These are phyloP conservation scores for Syngnathus typhle DNA, from an alignment of 2,113 vertebrate species.

Conservation along the genomic window DNA sequence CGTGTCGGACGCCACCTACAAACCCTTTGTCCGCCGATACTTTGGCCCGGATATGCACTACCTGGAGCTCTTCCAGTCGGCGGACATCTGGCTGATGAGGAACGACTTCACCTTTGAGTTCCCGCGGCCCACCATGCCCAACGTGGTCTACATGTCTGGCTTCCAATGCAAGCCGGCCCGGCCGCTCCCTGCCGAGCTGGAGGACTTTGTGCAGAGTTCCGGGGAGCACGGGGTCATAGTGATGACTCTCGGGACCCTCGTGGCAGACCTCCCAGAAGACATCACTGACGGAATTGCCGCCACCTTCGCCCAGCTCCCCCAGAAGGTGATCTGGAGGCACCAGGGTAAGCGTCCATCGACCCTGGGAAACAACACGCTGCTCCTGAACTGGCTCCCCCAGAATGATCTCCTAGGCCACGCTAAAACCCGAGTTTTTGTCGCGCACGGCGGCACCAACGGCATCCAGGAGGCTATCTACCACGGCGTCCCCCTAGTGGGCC, in stretches of 20 bases:
- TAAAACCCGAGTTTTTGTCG: constrained; percentile 54
- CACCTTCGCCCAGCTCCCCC: constrained; percentile 54
- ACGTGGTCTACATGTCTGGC: constrained; percentile 56
- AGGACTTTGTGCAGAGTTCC: constrained; percentile 50
- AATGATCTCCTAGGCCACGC: constrained; percentile 59
- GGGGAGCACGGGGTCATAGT: constrained; percentile 56
- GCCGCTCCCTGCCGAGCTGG: constrained; percentile 48
- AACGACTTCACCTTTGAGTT: constrained; percentile 61
- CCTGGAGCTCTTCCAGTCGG: constrained; percentile 58
- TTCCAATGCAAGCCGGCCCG: constrained; percentile 62
- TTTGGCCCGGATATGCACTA: constrained; percentile 50
- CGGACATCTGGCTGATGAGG: constrained; percentile 64
- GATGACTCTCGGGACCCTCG: constrained; percentile 57
- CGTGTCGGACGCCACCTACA: constrained; percentile 24
- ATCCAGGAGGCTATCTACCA: constrained; percentile 60
- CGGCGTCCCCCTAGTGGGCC: constrained; percentile 48
- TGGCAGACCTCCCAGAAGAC: constrained; percentile 49
- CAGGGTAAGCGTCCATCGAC: constrained; percentile 48
- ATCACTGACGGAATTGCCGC: constrained; percentile 45
- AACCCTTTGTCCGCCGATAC: constrained; percentile 44
- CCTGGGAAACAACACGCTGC: constrained; percentile 49
- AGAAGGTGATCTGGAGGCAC: constrained; percentile 57
- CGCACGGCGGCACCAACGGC: constrained; percentile 62
- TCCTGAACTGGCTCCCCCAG: constrained; percentile 58
- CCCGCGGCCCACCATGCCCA: constrained; percentile 61